These are phyloP conservation scores for Semicossyphus pulcher DNA, from an alignment of 2,113 vertebrate species.

Conservation along the genomic window DNA sequence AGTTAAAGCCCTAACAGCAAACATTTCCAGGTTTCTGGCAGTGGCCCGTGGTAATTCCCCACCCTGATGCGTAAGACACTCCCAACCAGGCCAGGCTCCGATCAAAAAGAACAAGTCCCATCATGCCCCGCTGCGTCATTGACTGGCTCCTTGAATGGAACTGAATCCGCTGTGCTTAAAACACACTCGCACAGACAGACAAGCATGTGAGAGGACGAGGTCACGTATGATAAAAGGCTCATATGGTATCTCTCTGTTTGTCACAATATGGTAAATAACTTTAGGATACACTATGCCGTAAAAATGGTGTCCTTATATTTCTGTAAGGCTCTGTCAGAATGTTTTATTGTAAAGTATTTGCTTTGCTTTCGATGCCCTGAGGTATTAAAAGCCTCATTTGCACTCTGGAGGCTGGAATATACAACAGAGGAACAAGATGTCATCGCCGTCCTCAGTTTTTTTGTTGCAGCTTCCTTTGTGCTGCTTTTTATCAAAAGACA, in stretches of 20 bases:
- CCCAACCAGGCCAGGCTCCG: conserved; percentile 7
- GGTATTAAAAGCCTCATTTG: too few relatives aligned
- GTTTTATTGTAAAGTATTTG: too few relatives aligned
- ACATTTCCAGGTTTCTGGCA: conserved; percentile 2
- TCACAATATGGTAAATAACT: neutral
- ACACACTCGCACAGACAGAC: conserved; percentile 9
- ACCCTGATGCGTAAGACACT: conserved; percentile 40
- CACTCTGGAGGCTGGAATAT: too few relatives aligned
- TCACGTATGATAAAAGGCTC: neutral
- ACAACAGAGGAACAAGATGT: too few relatives aligned
- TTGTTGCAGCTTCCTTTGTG: too few relatives aligned
- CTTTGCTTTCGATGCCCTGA: too few relatives aligned
- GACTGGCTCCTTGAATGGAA: conserved; percentile 10
- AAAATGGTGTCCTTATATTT: neutral
- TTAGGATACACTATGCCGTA: neutral
- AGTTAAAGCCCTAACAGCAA: conserved; percentile 6
- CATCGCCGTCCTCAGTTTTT: too few relatives aligned
- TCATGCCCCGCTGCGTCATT: conserved; percentile 36
- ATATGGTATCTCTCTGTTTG: neutral
- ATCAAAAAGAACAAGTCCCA: conserved; percentile 53
- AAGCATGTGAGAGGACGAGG: neutral
- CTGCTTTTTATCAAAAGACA: too few relatives aligned
- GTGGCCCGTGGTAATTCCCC: conserved; percentile 26
- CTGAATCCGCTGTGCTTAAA: neutral
- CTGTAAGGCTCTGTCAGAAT: too few relatives aligned